Percentiles rank a stretch among this genome's conserved stretches.
These are phyloP conservation scores for Charadrius vociferus DNA, from an alignment of 2,113 vertebrate species.

Conservation along the genomic window DNA sequence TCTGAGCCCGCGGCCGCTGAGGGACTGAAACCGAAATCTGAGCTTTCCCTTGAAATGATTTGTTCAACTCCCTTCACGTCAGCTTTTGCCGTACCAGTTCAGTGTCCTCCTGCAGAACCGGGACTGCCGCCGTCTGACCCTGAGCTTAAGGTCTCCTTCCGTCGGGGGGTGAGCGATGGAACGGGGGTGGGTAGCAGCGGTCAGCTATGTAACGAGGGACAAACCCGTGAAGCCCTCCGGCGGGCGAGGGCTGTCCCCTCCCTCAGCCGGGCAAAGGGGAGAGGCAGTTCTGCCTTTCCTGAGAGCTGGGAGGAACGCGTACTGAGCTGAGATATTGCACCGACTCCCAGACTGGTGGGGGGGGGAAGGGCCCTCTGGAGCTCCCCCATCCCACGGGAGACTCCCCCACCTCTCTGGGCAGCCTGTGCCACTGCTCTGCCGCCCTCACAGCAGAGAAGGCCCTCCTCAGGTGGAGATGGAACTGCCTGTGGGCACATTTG, in stretches of 20 bases:
- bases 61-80: not conserved
- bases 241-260: not conserved
- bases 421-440: no score
- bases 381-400: no score
- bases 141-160: not conserved
- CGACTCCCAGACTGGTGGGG: no score
- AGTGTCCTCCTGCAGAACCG: fast-evolving
- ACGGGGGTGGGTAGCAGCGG: no score
- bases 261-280: not conserved
- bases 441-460: no score
- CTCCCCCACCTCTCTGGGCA: no score
- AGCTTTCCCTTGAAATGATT: not conserved
- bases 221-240: not conserved
- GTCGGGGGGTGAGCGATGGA: not conserved
- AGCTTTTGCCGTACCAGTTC: not conserved
- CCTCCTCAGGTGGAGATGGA: no score
- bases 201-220: not conserved
- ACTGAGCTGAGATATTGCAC: not conserved
- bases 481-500: no score
- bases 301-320: no score
- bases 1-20: not conserved
- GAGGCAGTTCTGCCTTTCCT: not conserved
- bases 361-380: no score
- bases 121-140: not conserved
- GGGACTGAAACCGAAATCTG: not conserved